phyloP scores from a whole-genome alignment of 2,113 vertebrate species.

The Ceratotherium simum region DNA sequence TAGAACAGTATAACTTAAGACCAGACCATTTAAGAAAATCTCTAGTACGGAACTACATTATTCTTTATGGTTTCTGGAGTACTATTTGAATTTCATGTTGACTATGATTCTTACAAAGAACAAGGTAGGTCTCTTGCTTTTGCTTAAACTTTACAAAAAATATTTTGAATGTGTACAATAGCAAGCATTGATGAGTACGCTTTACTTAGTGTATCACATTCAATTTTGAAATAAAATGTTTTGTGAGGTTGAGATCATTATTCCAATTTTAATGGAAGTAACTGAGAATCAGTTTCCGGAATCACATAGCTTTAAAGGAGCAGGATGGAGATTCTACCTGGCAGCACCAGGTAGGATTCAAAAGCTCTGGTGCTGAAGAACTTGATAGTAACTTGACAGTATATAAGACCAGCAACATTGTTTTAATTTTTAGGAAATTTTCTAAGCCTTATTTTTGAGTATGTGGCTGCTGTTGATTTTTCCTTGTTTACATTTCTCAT shows the following conservation, averaged over 20 bases:
- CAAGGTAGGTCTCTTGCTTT: background rate
- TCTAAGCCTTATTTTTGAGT: background rate
- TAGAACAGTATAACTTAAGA: background rate
- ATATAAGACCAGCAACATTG: background rate
- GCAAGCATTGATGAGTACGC: background rate
- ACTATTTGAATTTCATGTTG: background rate
- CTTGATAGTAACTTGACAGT: background rate
- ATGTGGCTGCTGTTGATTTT: background rate
- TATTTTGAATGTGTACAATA: background rate
- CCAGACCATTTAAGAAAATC: background rate
- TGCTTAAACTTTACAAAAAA: background rate
- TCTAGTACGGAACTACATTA: background rate
- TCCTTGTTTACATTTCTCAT: background rate
- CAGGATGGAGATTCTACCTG: background rate
- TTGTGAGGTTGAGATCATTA: background rate
- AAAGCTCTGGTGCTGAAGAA: background rate
- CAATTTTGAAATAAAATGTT: background rate
- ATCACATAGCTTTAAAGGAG: background rate
- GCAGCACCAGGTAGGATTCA: background rate
- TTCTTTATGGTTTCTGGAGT: background rate
- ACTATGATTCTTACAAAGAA: conserved; percentile 5
- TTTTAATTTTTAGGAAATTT: conserved; percentile 20
- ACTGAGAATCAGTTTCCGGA: background rate
- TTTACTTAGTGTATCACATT: background rate
- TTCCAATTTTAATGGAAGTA: background rate